Conservation (phyloP, 92 coral and sea anemone species). For the Phymanthus crucifer region DNA sequence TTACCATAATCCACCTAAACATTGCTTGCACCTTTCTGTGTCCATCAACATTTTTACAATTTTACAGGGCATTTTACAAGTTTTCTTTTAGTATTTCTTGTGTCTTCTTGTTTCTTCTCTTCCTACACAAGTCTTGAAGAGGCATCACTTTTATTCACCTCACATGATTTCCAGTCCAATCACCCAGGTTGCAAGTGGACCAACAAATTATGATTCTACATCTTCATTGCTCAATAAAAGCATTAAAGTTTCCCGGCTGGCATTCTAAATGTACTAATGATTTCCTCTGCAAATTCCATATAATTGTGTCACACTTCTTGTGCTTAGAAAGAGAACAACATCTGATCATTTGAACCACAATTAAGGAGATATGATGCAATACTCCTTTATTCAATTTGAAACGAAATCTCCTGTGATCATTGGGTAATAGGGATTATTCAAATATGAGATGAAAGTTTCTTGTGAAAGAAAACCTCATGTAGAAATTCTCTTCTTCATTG, state of each 20-base stretch:
- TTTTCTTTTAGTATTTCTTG: constrained; percentile 7
- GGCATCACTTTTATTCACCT: neutral
- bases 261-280: neutral
- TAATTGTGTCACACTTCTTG: neutral
- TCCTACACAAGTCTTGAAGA: neutral
- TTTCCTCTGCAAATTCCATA: neutral
- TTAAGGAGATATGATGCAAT: neutral
- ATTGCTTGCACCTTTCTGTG: neutral
- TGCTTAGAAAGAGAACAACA: neutral
- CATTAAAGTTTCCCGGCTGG: neutral
- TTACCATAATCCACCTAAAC: neutral
- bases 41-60: constrained; percentile 10
- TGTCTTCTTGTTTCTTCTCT: neutral
- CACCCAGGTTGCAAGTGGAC: neutral
- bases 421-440: constrained; percentile 1
- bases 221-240: neutral
- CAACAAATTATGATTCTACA: neutral
- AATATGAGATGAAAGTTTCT: neutral
- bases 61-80: constrained; percentile 8
- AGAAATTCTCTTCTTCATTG: constrained; percentile 1
- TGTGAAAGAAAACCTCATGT: neutral
- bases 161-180: neutral
- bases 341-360: neutral
- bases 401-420: neutral
- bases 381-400: constrained; percentile 2